Conservation (phyloP, 2,888 invertebrate species). For the Cryptus armator region DNA sequence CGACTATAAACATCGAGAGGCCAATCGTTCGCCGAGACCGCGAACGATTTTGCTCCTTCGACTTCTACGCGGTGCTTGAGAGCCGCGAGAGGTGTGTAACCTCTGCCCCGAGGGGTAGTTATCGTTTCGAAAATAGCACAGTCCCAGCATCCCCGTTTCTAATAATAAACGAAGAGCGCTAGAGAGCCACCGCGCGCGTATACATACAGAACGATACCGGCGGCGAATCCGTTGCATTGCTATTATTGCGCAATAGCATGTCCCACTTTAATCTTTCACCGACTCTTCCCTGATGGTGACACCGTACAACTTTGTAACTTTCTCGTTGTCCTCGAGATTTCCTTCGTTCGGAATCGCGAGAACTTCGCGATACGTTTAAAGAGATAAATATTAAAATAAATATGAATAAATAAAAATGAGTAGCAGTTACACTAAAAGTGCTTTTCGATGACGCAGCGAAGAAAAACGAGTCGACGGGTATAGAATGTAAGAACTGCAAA, state of each 20-base stretch:
- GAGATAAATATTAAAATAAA: neutral
- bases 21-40: constrained; percentile 2
- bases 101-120: constrained; percentile 72
- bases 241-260: constrained; percentile 75
- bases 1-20: constrained; percentile 13
- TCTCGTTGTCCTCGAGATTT: constrained; percentile 1
- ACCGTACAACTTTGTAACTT: constrained; percentile 18
- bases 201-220: constrained; percentile 68
- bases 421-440: neutral
- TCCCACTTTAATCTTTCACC: constrained; percentile 39
- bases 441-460: neutral
- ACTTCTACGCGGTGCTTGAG: neutral
- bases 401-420: too few relatives aligned
- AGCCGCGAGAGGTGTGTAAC: constrained; percentile 66
- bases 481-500: constrained; percentile 23
- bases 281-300: neutral
- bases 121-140: constrained; percentile 79
- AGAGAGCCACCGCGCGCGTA: neutral
- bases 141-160: constrained; percentile 74
- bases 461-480: constrained; percentile 34
- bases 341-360: neutral
- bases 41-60: constrained; percentile 24
- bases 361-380: neutral
- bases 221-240: constrained; percentile 75
- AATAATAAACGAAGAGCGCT: constrained; percentile 79